Conservation (phyloP, 2,888 invertebrate genomes). For the Rhagophthalmus giganteus region DNA sequence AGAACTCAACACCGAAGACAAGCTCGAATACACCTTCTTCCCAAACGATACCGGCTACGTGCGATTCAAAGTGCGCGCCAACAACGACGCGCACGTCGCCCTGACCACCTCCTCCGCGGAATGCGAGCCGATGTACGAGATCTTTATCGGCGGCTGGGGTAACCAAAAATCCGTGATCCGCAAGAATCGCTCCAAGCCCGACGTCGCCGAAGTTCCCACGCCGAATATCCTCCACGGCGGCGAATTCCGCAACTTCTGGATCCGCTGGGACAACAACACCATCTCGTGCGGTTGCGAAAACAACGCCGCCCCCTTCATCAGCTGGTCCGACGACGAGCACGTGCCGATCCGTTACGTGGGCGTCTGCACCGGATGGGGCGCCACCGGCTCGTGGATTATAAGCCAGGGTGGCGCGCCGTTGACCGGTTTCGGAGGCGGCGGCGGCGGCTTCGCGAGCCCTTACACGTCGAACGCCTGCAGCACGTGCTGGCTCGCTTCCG, state of each 20-base stretch:
- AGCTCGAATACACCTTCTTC: constrained; percentile 80
- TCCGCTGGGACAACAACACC: constrained; percentile 71
- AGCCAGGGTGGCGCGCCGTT: constrained; percentile 53
- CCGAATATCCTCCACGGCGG: constrained; percentile 71
- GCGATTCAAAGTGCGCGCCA: constrained; percentile 76
- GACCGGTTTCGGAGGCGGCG: constrained; percentile 39
- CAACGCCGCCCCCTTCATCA: constrained; percentile 76
- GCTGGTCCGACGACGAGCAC: constrained; percentile 71
- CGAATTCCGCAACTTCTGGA: constrained; percentile 83
- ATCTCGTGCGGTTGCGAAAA: constrained; percentile 52
- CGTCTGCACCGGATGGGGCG: constrained; percentile 86
- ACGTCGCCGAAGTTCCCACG: constrained; percentile 63
- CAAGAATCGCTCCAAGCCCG: constrained; percentile 68
- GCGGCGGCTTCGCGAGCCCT: too few species aligned
- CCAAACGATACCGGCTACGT: constrained; percentile 70
- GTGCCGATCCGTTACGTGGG: constrained; percentile 76
- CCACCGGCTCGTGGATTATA: constrained; percentile 78
- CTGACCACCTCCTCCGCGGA: constrained; percentile 72
- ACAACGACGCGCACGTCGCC: constrained; percentile 85
- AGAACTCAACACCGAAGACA: constrained; percentile 80
- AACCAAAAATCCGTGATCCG: constrained; percentile 84
- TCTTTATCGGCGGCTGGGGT: constrained; percentile 88
- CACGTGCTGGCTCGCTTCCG: constrained; percentile 69
- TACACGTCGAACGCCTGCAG: constrained; percentile 46
- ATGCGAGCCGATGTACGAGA: constrained; percentile 78